Base-by-base conservation (phyloP, 2,797 vertebrate genomes). In the Protosalanx chinensis region DNA sequence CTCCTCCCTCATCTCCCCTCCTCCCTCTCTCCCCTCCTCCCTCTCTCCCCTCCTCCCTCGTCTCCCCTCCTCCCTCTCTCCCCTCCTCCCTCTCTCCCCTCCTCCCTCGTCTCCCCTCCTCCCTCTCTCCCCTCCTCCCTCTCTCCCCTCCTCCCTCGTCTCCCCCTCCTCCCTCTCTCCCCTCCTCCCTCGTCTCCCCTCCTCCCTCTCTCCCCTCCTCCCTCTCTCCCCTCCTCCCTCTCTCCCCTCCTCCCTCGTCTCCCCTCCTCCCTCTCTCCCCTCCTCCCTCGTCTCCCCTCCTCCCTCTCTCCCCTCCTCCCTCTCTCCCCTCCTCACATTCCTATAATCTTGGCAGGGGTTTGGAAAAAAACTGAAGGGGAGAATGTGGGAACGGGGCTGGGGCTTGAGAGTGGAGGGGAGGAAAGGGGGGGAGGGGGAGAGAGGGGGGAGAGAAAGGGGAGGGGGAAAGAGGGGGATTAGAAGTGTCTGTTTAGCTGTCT, bases 321-420 rank as follows among this genome's bases (percentile, higher is more conserved):
- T 6, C 51, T 29, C n/a, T 23, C 6, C 2, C 33, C 69, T 75
- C 63, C 70, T 73, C 60, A 46, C 74, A 1, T 62, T 68, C 2
- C 68, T 6, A 70, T 81, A 85, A 87, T 82, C 85, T 85, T 89
- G 80, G 81, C 81, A 82, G 70, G 64, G 1, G 67, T 87, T 79
- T 86, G 78, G 84, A 74, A 87, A 84, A 84, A 85, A 71, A 33
- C 23, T 61, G 60, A 72, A 68, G 66, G 49, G 12, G 37, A 12
- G 5, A 23, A n/a, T 63, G 61, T 16, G 6, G 15, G 32, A 32
- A 16, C 32, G 13, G 57, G 29, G 58, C 41, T 46, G 58, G 13
- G 57, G 58, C 27, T 15, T 5, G 64, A 71, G 65, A 66, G 58
- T 63, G 15, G 46, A 46, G 18, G 62, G 72, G 66, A 23, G 23